Evolutionary conservation across 2,888 invertebrate genomes (phyloP), one percentile per base, ranked within the genome.

Genomic region (Poecilus cupreus): DNA sequence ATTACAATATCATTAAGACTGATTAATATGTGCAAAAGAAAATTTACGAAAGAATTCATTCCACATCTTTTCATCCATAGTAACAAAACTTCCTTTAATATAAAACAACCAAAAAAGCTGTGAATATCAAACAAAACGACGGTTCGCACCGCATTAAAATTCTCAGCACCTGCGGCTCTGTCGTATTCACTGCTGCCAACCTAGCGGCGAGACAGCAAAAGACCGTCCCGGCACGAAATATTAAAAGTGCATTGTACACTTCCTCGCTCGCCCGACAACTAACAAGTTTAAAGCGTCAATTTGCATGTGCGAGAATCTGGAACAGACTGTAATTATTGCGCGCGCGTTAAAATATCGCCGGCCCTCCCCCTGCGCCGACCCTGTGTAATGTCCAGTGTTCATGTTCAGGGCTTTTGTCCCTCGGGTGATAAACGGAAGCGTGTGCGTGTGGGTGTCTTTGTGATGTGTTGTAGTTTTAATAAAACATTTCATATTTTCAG

Each of bases 251-350:
- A 68, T 68, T 39, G 68, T 68, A 20, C 39, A 68, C 68, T 68
- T 37, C 18, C 20, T 37, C 37, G 18, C 43, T 1, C 43, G 4
- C 11, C 13, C 49, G 49, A 16, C 49, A 16, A 68, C 68, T 68
- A 68, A 68, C 68, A 68, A 68, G 37, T 68, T 68, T 68, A 68
- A 68, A 68, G 68, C 39, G 68, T 68, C 68, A 68, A 68, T 68
- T 68, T 68, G 68, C 68, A 68, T 39, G 37, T 37, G 68, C 39
- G 54, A 18, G 54, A 54, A 54, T 54, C 54, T 22, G 54, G 54
- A 54, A 54, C 54, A 54, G 54, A 54, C 16, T 54, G 54, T 54
- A 54, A 54, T 54, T 54, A 54, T 54, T 54, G 54, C 18, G 54
- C 54, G 5, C 54, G 22, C 54, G 18, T 13, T 54, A 54, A 54